Evolutionary conservation across 2,888 invertebrate genomes (phyloP), one percentile per base, ranked within the genome.

Genomic region (Tetragnatha montana): DNA sequence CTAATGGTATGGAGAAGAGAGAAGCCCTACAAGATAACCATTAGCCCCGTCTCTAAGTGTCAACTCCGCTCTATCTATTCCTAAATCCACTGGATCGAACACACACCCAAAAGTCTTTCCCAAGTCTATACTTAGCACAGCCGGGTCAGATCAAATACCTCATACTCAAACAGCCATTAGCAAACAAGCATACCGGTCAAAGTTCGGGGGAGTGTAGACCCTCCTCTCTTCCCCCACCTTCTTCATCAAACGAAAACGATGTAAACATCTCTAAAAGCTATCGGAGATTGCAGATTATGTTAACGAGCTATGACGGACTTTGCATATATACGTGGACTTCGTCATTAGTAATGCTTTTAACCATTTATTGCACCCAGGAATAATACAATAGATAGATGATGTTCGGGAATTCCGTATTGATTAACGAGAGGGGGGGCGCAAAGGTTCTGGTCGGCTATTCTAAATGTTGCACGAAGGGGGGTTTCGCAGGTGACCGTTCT

Each of bases 241-340:
- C 60, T 79, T 75, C 78, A 21, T 78, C 85, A 78, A 85, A 79
- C 22, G 70, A 71, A 78, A 78, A 85, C 50, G 78, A 70, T n/a
- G 85, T 71, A 76, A 70, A 79, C 85, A 85, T 85, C 71, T 35
- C 60, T 80, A 68, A 86, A 80, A 86, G 79, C 80, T 79, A 74
- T 8, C 80, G 80, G 35, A 79, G 85, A 85, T 85, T 85, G 71
- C 80, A 74, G 80, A 86, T 86, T 85, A 86, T 80, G 80, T 49
- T 86, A 80, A 86, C 80, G 68, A 73, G 47, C 49, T n/a, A 68
- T 19, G 86, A 80, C 47, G 68, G 68, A 21, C n/a, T 85, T 60
- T 69, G 76, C 69, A 76, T 19, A 17, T 49, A 12, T 10, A 17
- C 60, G 60, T 60, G 14, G 60, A 60, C 60, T 17, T 60, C 8